Evolutionary conservation across 2,888 invertebrate genomes (phyloP), one percentile per base, ranked within the genome.

Genomic region (Pristionchus arcanus): DNA sequence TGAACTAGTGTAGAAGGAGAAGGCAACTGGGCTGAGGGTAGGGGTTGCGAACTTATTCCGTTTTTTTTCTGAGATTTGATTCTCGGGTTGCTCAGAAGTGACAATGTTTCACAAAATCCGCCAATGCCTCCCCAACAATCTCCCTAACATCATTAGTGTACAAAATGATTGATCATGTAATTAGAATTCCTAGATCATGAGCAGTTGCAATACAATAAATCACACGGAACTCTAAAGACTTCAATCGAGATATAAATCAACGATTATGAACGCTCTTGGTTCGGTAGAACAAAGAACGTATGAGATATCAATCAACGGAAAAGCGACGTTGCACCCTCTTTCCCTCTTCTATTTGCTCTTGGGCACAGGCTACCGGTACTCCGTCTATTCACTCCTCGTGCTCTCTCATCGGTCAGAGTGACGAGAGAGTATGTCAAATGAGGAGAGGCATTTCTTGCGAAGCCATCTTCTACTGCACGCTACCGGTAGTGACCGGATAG

Each of bases 401-500:
- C 34, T 74, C 34, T 37, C 31, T n/a, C 31, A 9, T 11, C 31
- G 28, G 25, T 68, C 31, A n/a, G 15, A 25, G 15, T 25, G 28
- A 68, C 31, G 31, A 68, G 15, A 68, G 31, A 68, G 31, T 9
- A 28, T 2, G n/a, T 1, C 15, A 2, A n/a, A 13, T n/a, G 68
- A 28, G 68, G 28, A 68, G 68, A 31, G 68, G 13, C 42, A 49
- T 49, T 49, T 49, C 42, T 49, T 49, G 4, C 42, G 4, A 49
- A 49, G 42, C 21, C 63, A n/a, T 19, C 63, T n/a, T 25, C 63
- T n/a, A 37, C 74, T 74, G 37, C 74, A 71, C 71, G 34, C 71
- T 71, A 71, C 71, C 34, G 66, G 31, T 71, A 74, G 74, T 74
- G 74, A 37, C 74, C 74, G 74, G 74, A 74, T 37, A 21, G 74